phyloP scores from a whole-genome alignment of 1,140 invertebrate species.

The Rhopalosiphum padi region DNA sequence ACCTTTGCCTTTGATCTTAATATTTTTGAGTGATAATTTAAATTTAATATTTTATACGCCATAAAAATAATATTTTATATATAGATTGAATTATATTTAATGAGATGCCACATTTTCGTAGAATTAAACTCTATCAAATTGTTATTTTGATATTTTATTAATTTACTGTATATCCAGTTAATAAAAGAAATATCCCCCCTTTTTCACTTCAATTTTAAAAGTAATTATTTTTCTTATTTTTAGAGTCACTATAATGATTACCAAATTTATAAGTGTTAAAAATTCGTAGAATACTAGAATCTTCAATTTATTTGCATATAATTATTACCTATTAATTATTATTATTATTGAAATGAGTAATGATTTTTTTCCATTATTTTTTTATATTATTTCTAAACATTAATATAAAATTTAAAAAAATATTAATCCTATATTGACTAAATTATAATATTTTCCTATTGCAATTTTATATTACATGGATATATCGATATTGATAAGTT shows the following conservation, averaged over 20 bases:
- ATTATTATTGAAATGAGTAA: not conserved
- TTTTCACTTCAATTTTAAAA: no score
- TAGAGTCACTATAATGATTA: no score
- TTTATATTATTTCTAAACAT: not conserved
- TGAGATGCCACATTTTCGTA: no score
- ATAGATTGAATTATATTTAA: no score
- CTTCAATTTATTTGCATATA: not conserved
- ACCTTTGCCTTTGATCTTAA: not conserved
- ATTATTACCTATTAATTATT: not conserved
- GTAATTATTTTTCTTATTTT: no score
- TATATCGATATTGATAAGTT: not conserved
- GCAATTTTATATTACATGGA: not conserved
- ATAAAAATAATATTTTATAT: not conserved
- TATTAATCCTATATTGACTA: not conserved
- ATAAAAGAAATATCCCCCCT: no score
- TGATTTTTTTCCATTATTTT: not conserved
- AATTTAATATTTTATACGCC: not conserved
- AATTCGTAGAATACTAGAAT: no score
- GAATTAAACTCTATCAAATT: no score
- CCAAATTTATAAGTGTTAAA: no score
- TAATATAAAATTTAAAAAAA: not conserved
- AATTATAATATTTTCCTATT: not conserved
- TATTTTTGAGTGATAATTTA: not conserved
- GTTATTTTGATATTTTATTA: no score
- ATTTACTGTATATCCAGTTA: no score